These are phyloP conservation scores for Brachylomia viminalis DNA, from an alignment of 2,888 invertebrate species.

Conservation along the genomic window DNA sequence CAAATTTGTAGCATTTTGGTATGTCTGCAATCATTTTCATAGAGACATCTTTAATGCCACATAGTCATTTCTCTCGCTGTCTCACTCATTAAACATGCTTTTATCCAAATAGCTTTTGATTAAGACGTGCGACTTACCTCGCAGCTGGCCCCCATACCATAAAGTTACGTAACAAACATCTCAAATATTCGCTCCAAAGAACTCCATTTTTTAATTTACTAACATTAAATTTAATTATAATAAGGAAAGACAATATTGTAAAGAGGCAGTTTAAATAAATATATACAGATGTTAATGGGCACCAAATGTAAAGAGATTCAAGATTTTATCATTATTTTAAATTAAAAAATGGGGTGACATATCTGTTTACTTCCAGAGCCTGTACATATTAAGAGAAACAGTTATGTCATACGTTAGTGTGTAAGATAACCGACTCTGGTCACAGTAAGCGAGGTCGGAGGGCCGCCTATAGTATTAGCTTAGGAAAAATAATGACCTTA, in stretches of 20 bases:
- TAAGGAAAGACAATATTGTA: constrained; percentile 56
- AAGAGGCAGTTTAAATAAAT: constrained; percentile 41
- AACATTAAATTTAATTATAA: constrained; percentile 25
- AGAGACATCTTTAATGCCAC: constrained; percentile 29
- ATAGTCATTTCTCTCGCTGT: constrained; percentile 30
- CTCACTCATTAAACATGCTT: constrained; percentile 57
- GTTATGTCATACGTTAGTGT: constrained; percentile 71
- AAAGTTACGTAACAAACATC: constrained; percentile 56
- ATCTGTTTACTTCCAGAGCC: constrained; percentile 57
- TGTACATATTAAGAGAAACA: constrained; percentile 61
- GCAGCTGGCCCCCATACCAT: constrained; percentile 52
- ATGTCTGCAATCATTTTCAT: constrained; percentile 14
- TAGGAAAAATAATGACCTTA: constrained; percentile 70
- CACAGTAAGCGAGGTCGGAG: constrained; percentile 83
- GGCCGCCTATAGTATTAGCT: constrained; percentile 88
- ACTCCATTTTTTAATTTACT: constrained; percentile 67
- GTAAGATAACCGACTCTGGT: constrained; percentile 83
- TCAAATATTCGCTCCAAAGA: constrained; percentile 65
- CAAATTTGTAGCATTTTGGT: constrained; percentile 14
- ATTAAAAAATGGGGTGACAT: constrained; percentile 64
- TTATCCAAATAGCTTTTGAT: constrained; percentile 57
- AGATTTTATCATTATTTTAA: constrained; percentile 48
- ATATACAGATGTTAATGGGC: constrained; percentile 39
- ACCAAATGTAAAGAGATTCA: constrained; percentile 51
- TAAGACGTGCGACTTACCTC: constrained; percentile 52